Evolutionary conservation across 2,888 invertebrate genomes (phyloP).

Genomic region (Alsophila aescularia): DNA sequence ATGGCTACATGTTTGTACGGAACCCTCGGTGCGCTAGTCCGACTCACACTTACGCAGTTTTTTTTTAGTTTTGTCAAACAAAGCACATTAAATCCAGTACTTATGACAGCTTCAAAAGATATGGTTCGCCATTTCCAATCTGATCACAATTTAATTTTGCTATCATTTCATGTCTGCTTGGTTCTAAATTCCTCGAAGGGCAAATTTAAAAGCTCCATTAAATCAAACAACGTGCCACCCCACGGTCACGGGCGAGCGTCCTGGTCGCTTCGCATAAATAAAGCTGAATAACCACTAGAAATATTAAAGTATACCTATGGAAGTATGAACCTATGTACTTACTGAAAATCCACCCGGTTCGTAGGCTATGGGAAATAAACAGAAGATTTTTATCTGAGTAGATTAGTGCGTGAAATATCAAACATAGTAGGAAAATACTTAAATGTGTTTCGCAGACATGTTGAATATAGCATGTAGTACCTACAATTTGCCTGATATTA

Average conservation of each 20-base stretch:
- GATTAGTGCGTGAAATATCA: background rate
- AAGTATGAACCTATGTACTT: conserved; percentile 22
- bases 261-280: conserved; percentile 62
- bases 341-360: conserved; percentile 35
- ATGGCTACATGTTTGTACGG: too few species aligned
- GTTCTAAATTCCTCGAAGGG: conserved; percentile 24
- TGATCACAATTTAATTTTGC: background rate
- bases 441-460: too few species aligned
- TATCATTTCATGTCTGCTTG: conserved; percentile 4
- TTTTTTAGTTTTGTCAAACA: too few species aligned
- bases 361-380: conserved; percentile 43
- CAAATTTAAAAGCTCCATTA: conserved; percentile 39
- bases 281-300: conserved; percentile 69
- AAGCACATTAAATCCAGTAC: too few species aligned
- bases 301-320: conserved; percentile 50
- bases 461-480: too few species aligned
- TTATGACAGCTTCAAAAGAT: too few species aligned
- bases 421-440: too few species aligned
- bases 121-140: background rate
- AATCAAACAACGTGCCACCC: conserved; percentile 52
- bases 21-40: too few species aligned
- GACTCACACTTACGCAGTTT: too few species aligned
- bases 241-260: conserved; percentile 48
- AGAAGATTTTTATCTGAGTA: conserved; percentile 38
- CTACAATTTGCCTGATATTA: too few species aligned